Conservation (phyloP, 2,113 vertebrate species). For the Melanerpes formicivorus region DNA sequence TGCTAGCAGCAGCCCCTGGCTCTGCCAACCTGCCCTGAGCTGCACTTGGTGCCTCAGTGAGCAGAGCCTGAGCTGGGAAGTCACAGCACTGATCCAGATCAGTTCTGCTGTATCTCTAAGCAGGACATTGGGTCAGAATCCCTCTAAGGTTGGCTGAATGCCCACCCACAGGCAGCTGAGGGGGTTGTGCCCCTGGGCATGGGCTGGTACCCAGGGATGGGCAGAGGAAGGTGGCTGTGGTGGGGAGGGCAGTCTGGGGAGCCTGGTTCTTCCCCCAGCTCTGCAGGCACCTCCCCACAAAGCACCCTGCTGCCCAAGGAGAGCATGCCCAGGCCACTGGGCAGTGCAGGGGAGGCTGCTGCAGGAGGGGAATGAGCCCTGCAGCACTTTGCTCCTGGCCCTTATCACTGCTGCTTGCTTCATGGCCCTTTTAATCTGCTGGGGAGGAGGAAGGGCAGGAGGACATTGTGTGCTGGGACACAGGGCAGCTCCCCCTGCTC, state of each 20-base stretch:
- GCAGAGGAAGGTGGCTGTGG: not conserved
- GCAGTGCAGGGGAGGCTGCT: not conserved
- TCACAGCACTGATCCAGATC: no score
- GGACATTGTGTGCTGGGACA: fast-evolving
- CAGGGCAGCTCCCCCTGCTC: not conserved
- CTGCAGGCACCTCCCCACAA: not conserved
- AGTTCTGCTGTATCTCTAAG: no score
- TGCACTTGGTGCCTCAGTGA: no score
- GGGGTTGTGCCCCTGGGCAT: not conserved
- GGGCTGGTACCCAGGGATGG: fast-evolving
- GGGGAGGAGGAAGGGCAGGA: not conserved
- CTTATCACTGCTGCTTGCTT: fast-evolving
- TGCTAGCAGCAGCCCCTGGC: no score
- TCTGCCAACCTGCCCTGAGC: no score
- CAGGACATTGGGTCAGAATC: not conserved
- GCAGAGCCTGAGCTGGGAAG: no score
- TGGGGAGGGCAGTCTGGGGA: not conserved
- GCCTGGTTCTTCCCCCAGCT: not conserved
- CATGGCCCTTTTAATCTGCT: not conserved
- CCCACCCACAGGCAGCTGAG: not conserved
- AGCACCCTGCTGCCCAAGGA: not conserved
- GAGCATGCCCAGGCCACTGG: no score
- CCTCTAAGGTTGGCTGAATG: not conserved
- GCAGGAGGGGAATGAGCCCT: not conserved
- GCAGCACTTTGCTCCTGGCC: not conserved